A percentile compares a stretch with the other conserved stretches of the same genome.
These are phyloP conservation scores for Serranus cabrilla DNA, from an alignment of 2,797 vertebrate genomes.

Conservation along the genomic window DNA sequence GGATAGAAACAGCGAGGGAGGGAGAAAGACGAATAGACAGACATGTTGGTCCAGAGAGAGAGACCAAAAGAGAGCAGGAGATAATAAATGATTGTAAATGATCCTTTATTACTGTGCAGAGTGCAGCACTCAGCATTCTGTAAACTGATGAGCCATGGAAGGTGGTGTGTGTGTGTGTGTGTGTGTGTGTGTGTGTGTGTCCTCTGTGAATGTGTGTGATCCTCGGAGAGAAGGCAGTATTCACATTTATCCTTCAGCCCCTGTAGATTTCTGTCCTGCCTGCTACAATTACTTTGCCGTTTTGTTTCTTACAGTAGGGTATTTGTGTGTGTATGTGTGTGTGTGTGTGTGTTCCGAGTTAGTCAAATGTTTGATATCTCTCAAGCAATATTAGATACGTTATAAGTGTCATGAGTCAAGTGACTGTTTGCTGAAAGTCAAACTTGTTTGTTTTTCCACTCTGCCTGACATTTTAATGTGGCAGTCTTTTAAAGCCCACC, in stretches of 20 bases:
- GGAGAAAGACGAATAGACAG: constrained; percentile 39
- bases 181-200: constrained; percentile 23
- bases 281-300: constrained; percentile 51
- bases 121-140: constrained; percentile 71
- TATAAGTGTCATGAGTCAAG: background rate
- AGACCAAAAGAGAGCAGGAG: constrained; percentile 23
- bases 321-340: background rate
- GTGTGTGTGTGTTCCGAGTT: background rate
- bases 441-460: background rate
- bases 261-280: constrained; percentile 57
- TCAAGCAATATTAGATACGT: background rate
- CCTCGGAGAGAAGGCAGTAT: constrained; percentile 44
- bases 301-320: constrained; percentile 44
- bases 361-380: constrained; percentile 19
- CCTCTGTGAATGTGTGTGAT: constrained; percentile 13
- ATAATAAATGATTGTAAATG: constrained; percentile 68
- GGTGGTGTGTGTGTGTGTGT: constrained; percentile 33
- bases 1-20: background rate
- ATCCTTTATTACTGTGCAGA: constrained; percentile 68
- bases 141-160: constrained; percentile 70
- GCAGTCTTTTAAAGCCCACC: background rate
- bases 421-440: background rate
- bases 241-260: constrained; percentile 62
- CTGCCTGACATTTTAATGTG: constrained; percentile 8
- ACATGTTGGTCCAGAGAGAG: constrained; percentile 40